A percentile compares a stretch with the other conserved stretches of the same genome.
phyloP scores from a whole-genome alignment of 1,140 invertebrate genomes.

The Vanessa atalanta region DNA sequence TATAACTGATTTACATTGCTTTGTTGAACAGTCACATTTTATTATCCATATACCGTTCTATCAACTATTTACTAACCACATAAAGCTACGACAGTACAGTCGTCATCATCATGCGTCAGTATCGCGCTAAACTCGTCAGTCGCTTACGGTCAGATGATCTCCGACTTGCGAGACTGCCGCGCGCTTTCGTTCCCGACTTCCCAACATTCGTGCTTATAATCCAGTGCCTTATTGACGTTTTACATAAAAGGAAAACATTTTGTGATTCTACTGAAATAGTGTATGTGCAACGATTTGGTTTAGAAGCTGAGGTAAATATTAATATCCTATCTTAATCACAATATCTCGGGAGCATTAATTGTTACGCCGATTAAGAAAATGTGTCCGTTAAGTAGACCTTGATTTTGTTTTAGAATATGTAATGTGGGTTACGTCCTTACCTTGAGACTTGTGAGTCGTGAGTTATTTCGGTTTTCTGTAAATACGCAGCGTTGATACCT shows the following conservation, averaged over 20 bases:
- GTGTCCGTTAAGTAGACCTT: conserved; percentile 55
- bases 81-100: conserved; percentile 20
- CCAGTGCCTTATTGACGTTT: conserved; percentile 26
- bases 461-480: conserved; percentile 63
- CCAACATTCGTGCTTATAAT: conserved; percentile 12
- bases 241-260: conserved; percentile 12
- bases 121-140: conserved; percentile 34
- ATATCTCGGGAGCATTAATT: conserved; percentile 12
- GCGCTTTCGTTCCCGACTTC: conserved; percentile 27
- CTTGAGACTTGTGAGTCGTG: conserved; percentile 66
- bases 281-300: conserved; percentile 12
- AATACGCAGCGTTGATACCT: conserved; percentile 27
- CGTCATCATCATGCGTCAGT: conserved; percentile 29
- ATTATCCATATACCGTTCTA: conserved; percentile 4
- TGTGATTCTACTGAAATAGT: conserved; percentile 10
- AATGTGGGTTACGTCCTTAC: conserved; percentile 71
- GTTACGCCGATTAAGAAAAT: conserved; percentile 36
- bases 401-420: conserved; percentile 72
- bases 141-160: conserved; percentile 42
- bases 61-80: conserved; percentile 13
- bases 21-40: background rate
- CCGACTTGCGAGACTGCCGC: conserved; percentile 34
- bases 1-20: too few species aligned
- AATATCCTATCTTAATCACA: background rate
- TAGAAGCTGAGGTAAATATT: conserved; percentile 18